Percentiles rank a stretch among this genome's conserved stretches.
These are phyloP conservation scores for Pseudobourletiella spinata DNA, from an alignment of 1,140 invertebrate genomes.

Conservation along the genomic window DNA sequence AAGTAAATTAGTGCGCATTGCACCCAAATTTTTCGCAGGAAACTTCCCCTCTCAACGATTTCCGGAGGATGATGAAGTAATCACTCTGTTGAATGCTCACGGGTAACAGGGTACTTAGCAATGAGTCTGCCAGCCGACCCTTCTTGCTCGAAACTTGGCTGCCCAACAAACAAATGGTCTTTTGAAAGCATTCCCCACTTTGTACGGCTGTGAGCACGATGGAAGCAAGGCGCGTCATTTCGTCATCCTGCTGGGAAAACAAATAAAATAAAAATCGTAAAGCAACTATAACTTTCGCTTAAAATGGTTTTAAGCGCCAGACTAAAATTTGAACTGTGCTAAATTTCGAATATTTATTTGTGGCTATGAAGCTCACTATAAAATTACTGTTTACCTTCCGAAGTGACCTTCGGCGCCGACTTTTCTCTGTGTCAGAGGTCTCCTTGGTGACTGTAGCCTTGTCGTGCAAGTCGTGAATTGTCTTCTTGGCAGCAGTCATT, in stretches of 20 bases:
- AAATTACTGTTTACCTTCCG: neutral
- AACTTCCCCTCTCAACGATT: slow-evolving; percentile 3
- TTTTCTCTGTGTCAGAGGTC: neutral
- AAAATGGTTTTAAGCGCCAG: neutral
- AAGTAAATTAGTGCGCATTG: too few species aligned
- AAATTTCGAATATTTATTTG: neutral
- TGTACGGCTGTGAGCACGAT: slow-evolving; percentile 17
- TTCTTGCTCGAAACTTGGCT: neutral
- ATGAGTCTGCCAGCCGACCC: neutral
- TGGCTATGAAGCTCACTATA: neutral
- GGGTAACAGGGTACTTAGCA: slow-evolving; percentile 14
- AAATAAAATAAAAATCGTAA: neutral
- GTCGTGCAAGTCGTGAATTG: neutral
- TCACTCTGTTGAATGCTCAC: slow-evolving; percentile 4
- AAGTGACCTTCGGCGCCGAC: neutral
- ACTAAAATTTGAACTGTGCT: too few species aligned
- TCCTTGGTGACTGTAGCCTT: neutral
- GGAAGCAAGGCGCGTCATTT: slow-evolving; percentile 11
- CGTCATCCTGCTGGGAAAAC: slow-evolving; percentile 6
- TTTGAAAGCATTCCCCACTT: slow-evolving; percentile 19
- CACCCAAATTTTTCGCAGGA: slow-evolving; percentile 12
- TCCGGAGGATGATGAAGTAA: slow-evolving; percentile 11
- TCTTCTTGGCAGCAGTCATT: neutral
- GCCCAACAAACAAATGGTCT: slow-evolving; percentile 14
- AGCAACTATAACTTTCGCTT: neutral